Base-by-base conservation (phyloP, 2,888 invertebrate species). In the Troides aeacus region DNA sequence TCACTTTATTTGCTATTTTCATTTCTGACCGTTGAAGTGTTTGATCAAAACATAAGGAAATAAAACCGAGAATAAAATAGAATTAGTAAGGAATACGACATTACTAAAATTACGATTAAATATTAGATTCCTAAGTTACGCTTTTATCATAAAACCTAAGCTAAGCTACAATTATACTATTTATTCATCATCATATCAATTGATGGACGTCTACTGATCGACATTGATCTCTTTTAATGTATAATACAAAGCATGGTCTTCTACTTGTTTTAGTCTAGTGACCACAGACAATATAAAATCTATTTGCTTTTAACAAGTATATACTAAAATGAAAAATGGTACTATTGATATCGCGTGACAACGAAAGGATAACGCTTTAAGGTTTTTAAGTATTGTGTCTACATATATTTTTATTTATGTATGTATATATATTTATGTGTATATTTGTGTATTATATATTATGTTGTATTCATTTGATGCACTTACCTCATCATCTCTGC, bases 1-100 rank as follows among this genome's bases (percentile, higher is more conserved):
- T 61, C 53, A 50, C 24, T 63, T 50, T 63, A 56, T 63, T 63
- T 53, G 10, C 10, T 8, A 50, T 46, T 65, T 59, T 60, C n/a
- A 46, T 65, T 39, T 62, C 46, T 23, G 24, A 30, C 30, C 30
- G 3, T 30, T 30, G 30, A 2, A 12, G 23, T 23, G 15, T 58
- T 23, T 58, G 15, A 24, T 17, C 23, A 5, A 23, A 21, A 57
- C 3, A 12, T 12, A 57, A 21, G 12, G 10, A 57, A 8, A 12
- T 23, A 6, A n/a, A 23, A 10, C 57, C 4, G 6, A 23, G 23
- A n/a, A 30, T 30, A n/a, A 23, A 57, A 4, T 6, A 21, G 23
- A 3, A 17, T n/a, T 10, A 6, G 21, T 21, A 21, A 57, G 2
- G 23, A 57, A 30, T 30, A 30, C 30, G 30, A 30, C 30, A 30